These are phyloP conservation scores for Noctua comes DNA, from an alignment of 2,888 invertebrate genomes.

Conservation along the genomic window DNA sequence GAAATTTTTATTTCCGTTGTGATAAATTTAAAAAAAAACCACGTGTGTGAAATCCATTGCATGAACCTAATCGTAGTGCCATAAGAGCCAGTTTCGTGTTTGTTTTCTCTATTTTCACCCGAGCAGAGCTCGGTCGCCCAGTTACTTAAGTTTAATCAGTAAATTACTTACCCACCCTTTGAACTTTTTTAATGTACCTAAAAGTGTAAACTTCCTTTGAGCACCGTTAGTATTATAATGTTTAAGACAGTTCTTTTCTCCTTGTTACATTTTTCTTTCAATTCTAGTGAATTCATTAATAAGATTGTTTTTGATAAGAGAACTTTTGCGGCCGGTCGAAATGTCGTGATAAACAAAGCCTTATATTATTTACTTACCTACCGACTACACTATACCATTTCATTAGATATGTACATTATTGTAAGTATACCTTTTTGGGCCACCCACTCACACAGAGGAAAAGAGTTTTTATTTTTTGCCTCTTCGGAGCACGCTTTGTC, in stretches of 20 bases:
- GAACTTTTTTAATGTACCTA: not conserved
- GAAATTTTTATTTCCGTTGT: too few species aligned
- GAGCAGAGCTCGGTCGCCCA: not conserved
- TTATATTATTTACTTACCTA: slow-evolving; percentile 24
- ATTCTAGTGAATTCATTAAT: not conserved
- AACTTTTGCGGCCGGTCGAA: not conserved
- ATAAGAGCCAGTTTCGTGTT: too few species aligned
- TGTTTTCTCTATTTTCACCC: not conserved
- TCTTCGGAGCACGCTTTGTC: slow-evolving; percentile 79
- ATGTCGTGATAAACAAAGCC: slow-evolving; percentile 12
- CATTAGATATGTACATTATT: slow-evolving; percentile 67
- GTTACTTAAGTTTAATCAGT: not conserved
- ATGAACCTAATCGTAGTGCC: too few species aligned
- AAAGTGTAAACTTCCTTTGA: not conserved
- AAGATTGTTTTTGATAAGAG: not conserved
- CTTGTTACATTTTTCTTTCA: not conserved
- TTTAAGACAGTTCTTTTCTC: not conserved
- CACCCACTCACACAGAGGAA: slow-evolving; percentile 68
- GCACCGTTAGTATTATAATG: not conserved
- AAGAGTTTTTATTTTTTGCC: slow-evolving; percentile 78
- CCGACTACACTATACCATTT: slow-evolving; percentile 59
- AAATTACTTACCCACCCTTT: not conserved
- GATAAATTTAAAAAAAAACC: too few species aligned
- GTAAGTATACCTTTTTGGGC: slow-evolving; percentile 61
- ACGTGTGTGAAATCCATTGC: too few species aligned